A percentile compares a stretch with the other conserved stretches of the same genome.
phyloP scores from a whole-genome alignment of 2,797 vertebrate genomes.

The Masticophis lateralis region DNA sequence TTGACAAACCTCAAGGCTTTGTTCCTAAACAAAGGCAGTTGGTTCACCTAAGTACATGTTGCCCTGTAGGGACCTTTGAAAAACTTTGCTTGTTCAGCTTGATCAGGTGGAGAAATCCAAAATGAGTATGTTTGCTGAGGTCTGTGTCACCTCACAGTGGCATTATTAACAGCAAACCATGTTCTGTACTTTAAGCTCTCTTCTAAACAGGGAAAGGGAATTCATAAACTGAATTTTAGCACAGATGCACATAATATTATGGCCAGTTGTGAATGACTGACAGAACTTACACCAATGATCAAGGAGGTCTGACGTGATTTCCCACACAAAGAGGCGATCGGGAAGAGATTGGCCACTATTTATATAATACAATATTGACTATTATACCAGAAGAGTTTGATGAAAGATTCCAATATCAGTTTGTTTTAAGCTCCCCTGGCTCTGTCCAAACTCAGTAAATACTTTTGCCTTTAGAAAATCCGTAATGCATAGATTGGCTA shows the following conservation, averaged over 20 bases:
- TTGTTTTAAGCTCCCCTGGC: slow-evolving; percentile 13
- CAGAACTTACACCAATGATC: neutral
- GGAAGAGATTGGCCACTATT: neutral
- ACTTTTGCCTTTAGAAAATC: slow-evolving; percentile 16
- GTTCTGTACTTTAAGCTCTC: slow-evolving; percentile 27
- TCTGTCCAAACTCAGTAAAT: slow-evolving; percentile 32
- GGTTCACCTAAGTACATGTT: slow-evolving; percentile 26
- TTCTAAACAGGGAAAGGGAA: slow-evolving; percentile 9
- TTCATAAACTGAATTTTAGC: neutral
- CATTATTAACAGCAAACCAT: slow-evolving; percentile 48
- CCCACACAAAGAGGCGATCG: neutral
- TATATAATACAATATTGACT: slow-evolving; percentile 16
- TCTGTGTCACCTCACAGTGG: slow-evolving; percentile 26
- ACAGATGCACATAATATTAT: neutral
- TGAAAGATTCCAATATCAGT: slow-evolving; percentile 25
- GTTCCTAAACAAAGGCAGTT: slow-evolving; percentile 45
- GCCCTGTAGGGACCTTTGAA: slow-evolving; percentile 22
- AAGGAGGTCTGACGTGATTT: neutral
- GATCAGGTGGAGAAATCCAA: slow-evolving; percentile 37
- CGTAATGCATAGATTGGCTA: slow-evolving; percentile 15
- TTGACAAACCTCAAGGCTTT: slow-evolving; percentile 52
- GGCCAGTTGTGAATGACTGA: neutral
- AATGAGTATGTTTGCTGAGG: slow-evolving; percentile 36
- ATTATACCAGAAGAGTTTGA: slow-evolving; percentile 39
- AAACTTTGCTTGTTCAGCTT: slow-evolving; percentile 33